Evolutionary conservation across 2,113 vertebrate genomes (phyloP).

Genomic region (Podarcis muralis): DNA sequence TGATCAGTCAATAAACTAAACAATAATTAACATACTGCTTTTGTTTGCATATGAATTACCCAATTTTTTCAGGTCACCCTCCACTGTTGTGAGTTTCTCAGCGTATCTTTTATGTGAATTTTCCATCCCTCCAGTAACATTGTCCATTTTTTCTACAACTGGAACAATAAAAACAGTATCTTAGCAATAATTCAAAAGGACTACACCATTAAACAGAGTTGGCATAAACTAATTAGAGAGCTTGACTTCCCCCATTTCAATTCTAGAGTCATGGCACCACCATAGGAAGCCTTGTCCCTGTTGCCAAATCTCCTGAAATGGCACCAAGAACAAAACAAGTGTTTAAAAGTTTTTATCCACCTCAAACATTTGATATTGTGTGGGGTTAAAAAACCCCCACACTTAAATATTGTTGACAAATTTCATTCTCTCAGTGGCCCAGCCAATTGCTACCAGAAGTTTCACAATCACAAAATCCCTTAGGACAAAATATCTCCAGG

Average conservation of each 20-base stretch:
- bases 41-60: constrained; percentile 75
- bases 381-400: neutral
- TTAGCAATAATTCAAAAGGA: constrained; percentile 48
- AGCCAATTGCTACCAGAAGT: neutral
- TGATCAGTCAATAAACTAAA: neutral
- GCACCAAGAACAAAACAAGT: neutral
- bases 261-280: too few species aligned
- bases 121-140: constrained; percentile 90
- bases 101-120: constrained; percentile 82
- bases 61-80: constrained; percentile 90
- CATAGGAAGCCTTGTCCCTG: too few species aligned
- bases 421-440: neutral
- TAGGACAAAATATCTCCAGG: too few species aligned
- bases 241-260: neutral
- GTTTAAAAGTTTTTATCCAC: neutral
- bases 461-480: neutral
- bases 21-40: neutral
- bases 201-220: neutral
- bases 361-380: neutral
- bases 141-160: constrained; percentile 97
- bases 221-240: neutral
- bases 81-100: constrained; percentile 90
- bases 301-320: too few species aligned
- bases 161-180: constrained; percentile 58
- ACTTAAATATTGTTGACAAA: neutral